Evolutionary conservation across 2,888 invertebrate species (phyloP).

Genomic region (Diarsia brunnea): DNA sequence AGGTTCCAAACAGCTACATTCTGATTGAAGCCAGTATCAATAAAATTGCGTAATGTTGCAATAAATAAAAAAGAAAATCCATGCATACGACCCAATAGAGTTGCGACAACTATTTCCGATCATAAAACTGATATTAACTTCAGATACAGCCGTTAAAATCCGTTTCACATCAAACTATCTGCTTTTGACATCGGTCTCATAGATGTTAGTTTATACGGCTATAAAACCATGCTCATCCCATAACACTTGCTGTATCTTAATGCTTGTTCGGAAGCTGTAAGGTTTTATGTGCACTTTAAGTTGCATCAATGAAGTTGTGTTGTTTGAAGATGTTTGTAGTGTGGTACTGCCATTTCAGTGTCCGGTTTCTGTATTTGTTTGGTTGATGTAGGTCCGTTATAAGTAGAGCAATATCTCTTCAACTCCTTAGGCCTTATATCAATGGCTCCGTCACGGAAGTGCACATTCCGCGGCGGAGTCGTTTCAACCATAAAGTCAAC

Average conservation of each 20-base stretch:
- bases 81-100: slow-evolving; percentile 55
- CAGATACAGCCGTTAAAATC: slow-evolving; percentile 65
- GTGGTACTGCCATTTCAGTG: neutral
- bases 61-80: slow-evolving; percentile 50
- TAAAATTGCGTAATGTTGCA: slow-evolving; percentile 37
- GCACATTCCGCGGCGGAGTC: no score
- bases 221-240: slow-evolving; percentile 82
- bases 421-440: no score
- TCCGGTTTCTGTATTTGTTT: neutral
- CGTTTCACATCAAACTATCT: slow-evolving; percentile 72
- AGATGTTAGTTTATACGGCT: slow-evolving; percentile 81
- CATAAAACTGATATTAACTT: slow-evolving; percentile 67
- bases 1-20: neutral
- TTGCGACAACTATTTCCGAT: slow-evolving; percentile 62
- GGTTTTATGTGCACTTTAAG: slow-evolving; percentile 74
- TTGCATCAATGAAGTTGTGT: slow-evolving; percentile 65
- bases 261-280: slow-evolving; percentile 80
- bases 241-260: slow-evolving; percentile 81
- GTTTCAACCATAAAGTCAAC: no score
- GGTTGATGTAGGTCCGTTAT: neutral
- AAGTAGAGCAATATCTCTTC: neutral
- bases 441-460: no score
- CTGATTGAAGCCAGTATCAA: slow-evolving; percentile 19
- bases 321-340: slow-evolving; percentile 20
- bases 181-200: slow-evolving; percentile 74